Percentiles rank a stretch among this genome's conserved stretches.
These are phyloP conservation scores for Amblyteles armatorius DNA, from an alignment of 2,888 invertebrate species.

Conservation along the genomic window DNA sequence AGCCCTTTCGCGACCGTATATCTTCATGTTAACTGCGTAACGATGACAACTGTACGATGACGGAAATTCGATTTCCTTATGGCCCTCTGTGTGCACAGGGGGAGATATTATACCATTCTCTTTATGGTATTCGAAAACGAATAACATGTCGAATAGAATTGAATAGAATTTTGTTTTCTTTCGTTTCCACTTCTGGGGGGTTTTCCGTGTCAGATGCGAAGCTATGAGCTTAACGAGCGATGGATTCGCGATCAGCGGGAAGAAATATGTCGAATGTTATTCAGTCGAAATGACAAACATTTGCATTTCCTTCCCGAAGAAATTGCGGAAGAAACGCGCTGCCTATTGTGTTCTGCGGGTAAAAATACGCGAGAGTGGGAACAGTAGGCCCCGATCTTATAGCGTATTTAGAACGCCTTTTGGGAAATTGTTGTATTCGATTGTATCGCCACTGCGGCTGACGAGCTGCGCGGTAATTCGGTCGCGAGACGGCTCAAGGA, in stretches of 20 bases:
- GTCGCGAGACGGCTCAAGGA: constrained; percentile 23
- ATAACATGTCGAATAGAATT: not conserved
- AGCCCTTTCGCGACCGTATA: constrained; percentile 55
- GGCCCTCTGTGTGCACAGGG: not conserved
- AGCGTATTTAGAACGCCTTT: not conserved
- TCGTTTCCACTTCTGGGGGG: not conserved
- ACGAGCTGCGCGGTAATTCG: constrained; percentile 5
- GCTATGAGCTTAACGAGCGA: not conserved
- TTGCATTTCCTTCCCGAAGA: not conserved
- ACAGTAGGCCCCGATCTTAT: too few species aligned
- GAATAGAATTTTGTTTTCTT: not conserved
- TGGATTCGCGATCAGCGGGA: not conserved
- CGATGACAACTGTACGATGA: constrained; percentile 64
- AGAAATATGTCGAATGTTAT: not conserved
- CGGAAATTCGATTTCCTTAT: constrained; percentile 63
- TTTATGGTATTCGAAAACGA: not conserved
- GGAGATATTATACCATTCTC: not conserved
- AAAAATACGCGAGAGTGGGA: not conserved
- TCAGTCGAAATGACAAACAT: not conserved
- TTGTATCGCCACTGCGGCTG: not conserved
- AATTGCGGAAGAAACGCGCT: too few species aligned
- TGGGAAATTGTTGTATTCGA: not conserved
- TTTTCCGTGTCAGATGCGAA: not conserved
- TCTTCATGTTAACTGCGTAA: constrained; percentile 62
- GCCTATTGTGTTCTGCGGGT: too few species aligned